phyloP scores from a whole-genome alignment of 1,140 invertebrate species.

The Bombus superbus region DNA sequence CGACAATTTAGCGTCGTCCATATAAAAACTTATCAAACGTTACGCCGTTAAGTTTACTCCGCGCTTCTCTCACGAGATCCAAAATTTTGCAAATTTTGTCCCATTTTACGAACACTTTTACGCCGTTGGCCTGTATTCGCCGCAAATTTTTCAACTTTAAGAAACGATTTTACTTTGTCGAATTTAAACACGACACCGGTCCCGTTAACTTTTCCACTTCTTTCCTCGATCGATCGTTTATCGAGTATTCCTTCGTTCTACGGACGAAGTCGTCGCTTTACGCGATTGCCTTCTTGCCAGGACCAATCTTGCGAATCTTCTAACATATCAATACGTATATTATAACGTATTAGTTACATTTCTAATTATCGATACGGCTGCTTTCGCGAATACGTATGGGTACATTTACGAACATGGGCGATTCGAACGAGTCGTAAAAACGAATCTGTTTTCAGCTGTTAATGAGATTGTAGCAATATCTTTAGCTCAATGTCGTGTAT shows the following conservation, averaged over 20 bases:
- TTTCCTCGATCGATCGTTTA: neutral
- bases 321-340: neutral
- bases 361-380: neutral
- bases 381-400: rapidly evolving
- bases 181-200: neutral
- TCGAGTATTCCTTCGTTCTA: neutral
- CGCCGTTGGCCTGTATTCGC: neutral
- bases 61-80: too few relatives aligned
- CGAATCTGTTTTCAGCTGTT: neutral
- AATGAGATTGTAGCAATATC: neutral
- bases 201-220: too few relatives aligned
- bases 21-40: neutral
- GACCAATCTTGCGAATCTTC: too few relatives aligned
- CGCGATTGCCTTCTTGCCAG: neutral
- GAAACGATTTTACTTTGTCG: neutral
- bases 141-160: too few relatives aligned
- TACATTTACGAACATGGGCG: too few relatives aligned
- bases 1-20: neutral
- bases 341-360: neutral
- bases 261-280: neutral
- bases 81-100: neutral
- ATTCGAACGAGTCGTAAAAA: neutral
- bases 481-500: neutral
- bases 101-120: too few relatives aligned
- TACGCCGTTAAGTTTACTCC: neutral